Base-by-base conservation (phyloP, 2,888 invertebrate genomes). In the Leptinotarsa haldemani region DNA sequence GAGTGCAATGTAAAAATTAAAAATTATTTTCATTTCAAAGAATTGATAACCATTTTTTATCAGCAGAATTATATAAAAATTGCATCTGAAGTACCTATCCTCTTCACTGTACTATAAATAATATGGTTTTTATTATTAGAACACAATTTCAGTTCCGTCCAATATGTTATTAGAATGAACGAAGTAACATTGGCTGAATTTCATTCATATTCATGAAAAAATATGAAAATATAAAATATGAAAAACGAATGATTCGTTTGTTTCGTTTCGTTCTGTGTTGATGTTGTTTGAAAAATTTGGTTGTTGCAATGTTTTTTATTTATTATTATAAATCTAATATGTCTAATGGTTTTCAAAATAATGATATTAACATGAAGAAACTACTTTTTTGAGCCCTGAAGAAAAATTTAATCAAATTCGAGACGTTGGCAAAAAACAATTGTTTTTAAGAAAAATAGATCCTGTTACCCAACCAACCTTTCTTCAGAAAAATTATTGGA, bases 61-160 rank as follows among this genome's bases (percentile, higher is more conserved):
- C 22, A 56, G 9, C 18, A 4, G 20, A 18, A 20, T 56, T 56
- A 56, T 13, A 22, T 12, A 22, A 56, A 56, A 56, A 22, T 56
- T 56, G 22, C 56, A 56, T 56, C 13, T 56, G 20, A 13, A 56
- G 56, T 56, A n/a, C n/a, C n/a, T n/a, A 56, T 56, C 56, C 56
- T 56, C 22, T 56, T 22, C 20, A 13, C 12, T 13, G 22, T 22
- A 13, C 56, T 56, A 56, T 56, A 56, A 56, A 56, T 56, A 56
- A 22, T 22, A 56, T 3, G 18, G 13, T 3, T 50, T 50, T 50
- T 56, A 56, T 56, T 56, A 56, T 56, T 22, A 56, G 56, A 56
- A 56, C 56, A 7, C 12, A 22, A 22, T 56, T 22, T 56, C 20
- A 22, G 56, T 56, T 18, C 13, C 4, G 13, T 22, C 18, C 2